Conservation (phyloP, 2,888 invertebrate genomes). For the Sminthurides aquaticus region DNA sequence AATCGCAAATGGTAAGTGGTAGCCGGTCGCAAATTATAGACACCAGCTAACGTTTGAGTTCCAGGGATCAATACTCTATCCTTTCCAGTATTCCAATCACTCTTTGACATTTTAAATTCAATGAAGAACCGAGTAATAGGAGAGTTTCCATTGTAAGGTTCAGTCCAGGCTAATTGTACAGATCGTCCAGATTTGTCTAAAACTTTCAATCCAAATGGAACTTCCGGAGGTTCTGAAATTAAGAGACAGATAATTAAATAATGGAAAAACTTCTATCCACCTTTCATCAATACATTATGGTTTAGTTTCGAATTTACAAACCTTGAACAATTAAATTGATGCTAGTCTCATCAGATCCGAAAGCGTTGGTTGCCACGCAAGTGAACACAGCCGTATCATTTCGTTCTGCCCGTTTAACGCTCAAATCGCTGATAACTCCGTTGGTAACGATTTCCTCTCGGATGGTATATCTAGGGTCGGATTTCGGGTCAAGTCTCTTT, state of each 20-base stretch:
- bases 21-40: constrained; percentile 78
- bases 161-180: constrained; percentile 84
- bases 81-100: constrained; percentile 73
- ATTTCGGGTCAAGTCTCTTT: constrained; percentile 80
- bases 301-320: no score
- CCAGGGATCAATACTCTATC: constrained; percentile 84
- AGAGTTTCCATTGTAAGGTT: constrained; percentile 85
- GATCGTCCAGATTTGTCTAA: constrained; percentile 83
- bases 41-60: constrained; percentile 78
- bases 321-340: constrained; percentile 91
- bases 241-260: constrained; percentile 17
- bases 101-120: constrained; percentile 69
- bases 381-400: constrained; percentile 83
- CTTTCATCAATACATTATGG: not conserved
- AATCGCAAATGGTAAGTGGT: constrained; percentile 88
- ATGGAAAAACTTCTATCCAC: constrained; percentile 6
- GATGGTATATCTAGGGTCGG: constrained; percentile 55
- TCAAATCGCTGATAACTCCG: constrained; percentile 79
- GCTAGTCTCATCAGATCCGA: constrained; percentile 89
- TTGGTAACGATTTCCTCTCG: constrained; percentile 77
- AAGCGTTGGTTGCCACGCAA: constrained; percentile 86
- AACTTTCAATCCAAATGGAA: constrained; percentile 78
- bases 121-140: constrained; percentile 81
- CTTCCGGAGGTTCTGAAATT: constrained; percentile 70
- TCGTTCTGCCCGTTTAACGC: constrained; percentile 80